Base-by-base conservation (phyloP, 1,140 invertebrate genomes). In the Trigoniulus corallinus region DNA sequence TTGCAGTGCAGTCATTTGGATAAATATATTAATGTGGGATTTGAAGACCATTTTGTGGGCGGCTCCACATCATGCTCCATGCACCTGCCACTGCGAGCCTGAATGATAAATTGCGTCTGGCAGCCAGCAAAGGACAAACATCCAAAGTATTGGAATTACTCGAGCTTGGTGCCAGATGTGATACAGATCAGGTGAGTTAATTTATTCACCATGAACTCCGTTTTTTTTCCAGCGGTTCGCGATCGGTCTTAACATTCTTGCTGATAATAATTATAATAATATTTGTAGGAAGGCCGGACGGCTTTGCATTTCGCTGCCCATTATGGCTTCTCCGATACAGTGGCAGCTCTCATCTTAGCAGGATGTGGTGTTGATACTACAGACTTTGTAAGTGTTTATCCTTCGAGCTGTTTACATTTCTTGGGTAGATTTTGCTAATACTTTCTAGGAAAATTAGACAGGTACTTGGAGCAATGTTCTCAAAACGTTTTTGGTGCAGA, bases 301-400 rank as follows among this genome's bases (percentile, higher is more conserved):
- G 68, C 68, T 2, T 57, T 73, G 0, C 72, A 73, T 56, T 61
- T 70, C 48, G 68, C 72, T 24, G 64, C 69, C 23, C 55, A 69
- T 21, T 69, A 67, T 55, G 72, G 72, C 1, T 64, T 66, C 53
- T 48, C 62, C 25, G 66, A 73, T 27, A 61, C 67, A 3, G 66
- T 68, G 27, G 62, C 63, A 43, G 61, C 63, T 46, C 61, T 74
- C 37, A 50, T 71, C 3, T 54, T 67, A 10, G 61, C 67, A 41
- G 64, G 67, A 15, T 67, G 64, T 57, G 62, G 64, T 50, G 62
- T 69, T 12, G 62, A 71, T 53, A 53, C 56, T 40, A 54, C 58
- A 48, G 68, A 70, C 56, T 57, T 53, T 25, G 68, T 70, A 60
- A 62, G 64, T 64, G 18, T 22, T 12, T 13, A 18, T 27, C 7